Evolutionary conservation across 2,888 invertebrate genomes (phyloP).

Genomic region (Acrocera orbiculus): DNA sequence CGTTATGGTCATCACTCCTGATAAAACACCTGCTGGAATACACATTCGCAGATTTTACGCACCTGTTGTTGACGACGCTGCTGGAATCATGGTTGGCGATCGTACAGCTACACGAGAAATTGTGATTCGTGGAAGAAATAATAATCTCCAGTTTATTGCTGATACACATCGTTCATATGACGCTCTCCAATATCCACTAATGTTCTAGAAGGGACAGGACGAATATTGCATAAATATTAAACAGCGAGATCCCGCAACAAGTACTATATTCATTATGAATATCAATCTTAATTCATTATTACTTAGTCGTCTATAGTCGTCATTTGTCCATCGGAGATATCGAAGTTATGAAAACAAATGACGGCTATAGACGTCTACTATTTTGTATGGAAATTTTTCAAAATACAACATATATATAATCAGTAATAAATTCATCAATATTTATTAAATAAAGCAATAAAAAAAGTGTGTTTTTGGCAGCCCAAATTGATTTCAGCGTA

Average conservation of each 20-base stretch:
- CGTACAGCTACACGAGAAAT: conserved; percentile 13
- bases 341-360: too few relatives aligned
- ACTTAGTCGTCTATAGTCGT: too few relatives aligned
- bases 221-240: conserved; percentile 6
- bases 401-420: too few relatives aligned
- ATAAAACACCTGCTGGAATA: conserved; percentile 10
- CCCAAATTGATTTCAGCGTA: too few relatives aligned
- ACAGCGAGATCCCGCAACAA: conserved; percentile 5
- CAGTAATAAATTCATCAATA: too few relatives aligned
- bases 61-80: conserved; percentile 19
- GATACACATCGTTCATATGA: conserved; percentile 14
- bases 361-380: too few relatives aligned
- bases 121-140: conserved; percentile 15
- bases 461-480: too few relatives aligned
- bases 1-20: conserved; percentile 16
- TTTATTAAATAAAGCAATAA: too few relatives aligned
- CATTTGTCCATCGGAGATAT: too few relatives aligned
- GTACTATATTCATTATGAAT: background rate
- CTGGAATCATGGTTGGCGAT: conserved; percentile 18
- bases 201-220: conserved; percentile 8
- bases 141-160: conserved; percentile 14
- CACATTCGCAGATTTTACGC: conserved; percentile 22
- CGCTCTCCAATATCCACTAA: too few relatives aligned
- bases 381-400: too few relatives aligned
- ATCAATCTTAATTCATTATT: too few relatives aligned